A percentile compares a stretch with the other conserved stretches of the same genome.
Conservation (phyloP, 1,140 invertebrate genomes). For the Goniozus legneri region DNA sequence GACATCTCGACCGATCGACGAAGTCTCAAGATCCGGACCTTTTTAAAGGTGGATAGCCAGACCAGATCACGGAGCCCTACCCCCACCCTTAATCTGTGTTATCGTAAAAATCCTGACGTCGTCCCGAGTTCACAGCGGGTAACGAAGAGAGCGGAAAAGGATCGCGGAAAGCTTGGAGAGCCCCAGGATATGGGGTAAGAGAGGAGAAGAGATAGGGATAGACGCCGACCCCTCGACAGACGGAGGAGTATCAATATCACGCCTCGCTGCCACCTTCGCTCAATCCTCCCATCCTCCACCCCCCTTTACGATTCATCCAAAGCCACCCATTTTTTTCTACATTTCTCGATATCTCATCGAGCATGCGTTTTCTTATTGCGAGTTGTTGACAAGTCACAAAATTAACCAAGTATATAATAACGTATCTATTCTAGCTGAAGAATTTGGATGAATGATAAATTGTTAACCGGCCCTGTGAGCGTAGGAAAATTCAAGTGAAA, state of each 20-base stretch:
- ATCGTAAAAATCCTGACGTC: conserved; percentile 38
- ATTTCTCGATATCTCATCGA: neutral
- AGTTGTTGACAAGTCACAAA: too few species aligned
- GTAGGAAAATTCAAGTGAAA: too few species aligned
- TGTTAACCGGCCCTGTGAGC: too few species aligned
- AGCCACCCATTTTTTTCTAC: conserved; percentile 11
- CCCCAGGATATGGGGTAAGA: conserved; percentile 4
- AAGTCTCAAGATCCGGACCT: conserved; percentile 11
- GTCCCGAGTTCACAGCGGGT: conserved; percentile 17
- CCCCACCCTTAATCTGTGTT: conserved; percentile 31
- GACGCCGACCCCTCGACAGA: conserved; percentile 34
- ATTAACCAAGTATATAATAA: too few species aligned
- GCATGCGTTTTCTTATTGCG: too few species aligned
- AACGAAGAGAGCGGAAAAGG: conserved; percentile 5
- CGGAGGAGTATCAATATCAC: conserved; percentile 45
- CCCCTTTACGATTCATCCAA: conserved; percentile 3
- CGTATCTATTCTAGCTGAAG: too few species aligned
- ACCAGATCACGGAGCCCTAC: too few species aligned
- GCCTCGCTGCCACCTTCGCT: conserved; percentile 34
- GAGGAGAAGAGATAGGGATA: conserved; percentile 18
- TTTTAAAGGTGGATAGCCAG: conserved; percentile 15
- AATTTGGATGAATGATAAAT: too few species aligned
- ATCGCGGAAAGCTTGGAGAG: neutral
- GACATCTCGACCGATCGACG: neutral
- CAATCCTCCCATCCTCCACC: conserved; percentile 19